Base-by-base conservation (phyloP, 2,797 vertebrate genomes). In the Perodicticus potto region DNA sequence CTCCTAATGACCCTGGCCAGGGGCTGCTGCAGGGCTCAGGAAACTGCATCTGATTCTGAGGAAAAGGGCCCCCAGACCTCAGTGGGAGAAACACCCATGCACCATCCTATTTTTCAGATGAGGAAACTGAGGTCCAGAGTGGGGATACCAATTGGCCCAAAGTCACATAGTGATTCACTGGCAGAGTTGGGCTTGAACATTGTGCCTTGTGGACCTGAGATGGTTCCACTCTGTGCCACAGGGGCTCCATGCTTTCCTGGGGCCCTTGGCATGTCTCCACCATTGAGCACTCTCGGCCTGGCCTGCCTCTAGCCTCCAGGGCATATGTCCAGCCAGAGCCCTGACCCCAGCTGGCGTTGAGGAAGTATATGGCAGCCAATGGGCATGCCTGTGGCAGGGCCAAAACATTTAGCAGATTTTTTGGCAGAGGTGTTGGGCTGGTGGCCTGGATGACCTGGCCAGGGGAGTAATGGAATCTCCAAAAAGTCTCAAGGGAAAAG, bases 41-140 rank as follows among this genome's bases (percentile, higher is more conserved):
- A 63, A 91, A 73, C 63, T 86, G n/a, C 25, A 49, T 74, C 59
- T 49, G 55, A 93, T 59, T 67, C 29, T n/a, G 61, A 63, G 78
- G 49, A 49, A 63, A 72, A 53, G 2, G 32, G 27, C 22, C 91
- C 20, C 4, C 22, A 49, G 32, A 27, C 17, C 1, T 34, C 11
- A 34, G 43, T 9, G n/a, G 32, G 11, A 92, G 73, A 97, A 77
- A 86, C 7, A 43, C 20, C 23, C 29, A 17, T 1, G 16, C 34
- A 65, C 12, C n/a, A 61, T 43, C 8, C 65, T 34, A 25, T 61
- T 89, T 83, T 25, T 57, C 7, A 43, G 23, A 43, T n/a, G 22
- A 45, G 19, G n/a, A 91, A 83, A 57, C 57, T 43, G 59, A 89
- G 80, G 34, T 88, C n/a, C 76, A 63, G 23, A 3, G 17, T 0